These are phyloP conservation scores for Amphibalanus amphitrite DNA, from an alignment of 1,140 invertebrate species.

Conservation along the genomic window DNA sequence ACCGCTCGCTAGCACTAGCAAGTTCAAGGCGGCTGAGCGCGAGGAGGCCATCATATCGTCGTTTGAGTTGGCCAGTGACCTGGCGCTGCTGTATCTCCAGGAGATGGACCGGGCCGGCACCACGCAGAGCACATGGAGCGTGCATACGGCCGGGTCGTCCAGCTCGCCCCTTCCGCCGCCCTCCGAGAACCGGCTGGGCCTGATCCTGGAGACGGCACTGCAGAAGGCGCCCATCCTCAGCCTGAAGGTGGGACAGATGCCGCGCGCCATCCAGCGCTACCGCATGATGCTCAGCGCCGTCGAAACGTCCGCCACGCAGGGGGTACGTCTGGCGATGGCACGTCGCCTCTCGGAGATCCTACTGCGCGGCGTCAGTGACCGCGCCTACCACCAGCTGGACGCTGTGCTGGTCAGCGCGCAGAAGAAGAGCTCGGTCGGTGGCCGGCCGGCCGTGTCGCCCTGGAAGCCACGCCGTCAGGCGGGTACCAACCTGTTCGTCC, in stretches of 20 bases:
- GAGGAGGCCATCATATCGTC: slow-evolving; percentile 60
- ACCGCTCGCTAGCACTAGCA: background rate
- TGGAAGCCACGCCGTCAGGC: slow-evolving; percentile 77
- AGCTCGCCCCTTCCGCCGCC: slow-evolving; percentile 46
- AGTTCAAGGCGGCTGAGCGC: background rate
- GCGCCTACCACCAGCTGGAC: slow-evolving; percentile 41
- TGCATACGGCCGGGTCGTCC: slow-evolving; percentile 19
- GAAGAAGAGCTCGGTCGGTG: background rate
- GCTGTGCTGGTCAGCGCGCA: too few relatives aligned
- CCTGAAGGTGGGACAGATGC: slow-evolving; percentile 51
- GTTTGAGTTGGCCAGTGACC: slow-evolving; percentile 69
- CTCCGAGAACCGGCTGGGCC: slow-evolving; percentile 46
- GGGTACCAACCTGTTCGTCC: slow-evolving; percentile 67
- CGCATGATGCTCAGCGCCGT: slow-evolving; percentile 15
- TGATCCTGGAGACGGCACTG: slow-evolving; percentile 72
- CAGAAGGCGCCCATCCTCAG: slow-evolving; percentile 67
- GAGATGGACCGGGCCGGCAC: slow-evolving; percentile 38
- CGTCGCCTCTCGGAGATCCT: slow-evolving; percentile 76
- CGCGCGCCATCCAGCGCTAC: slow-evolving; percentile 49
- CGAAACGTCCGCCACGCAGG: slow-evolving; percentile 16
- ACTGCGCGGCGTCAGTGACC: slow-evolving; percentile 52
- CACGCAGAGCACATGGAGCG: background rate
- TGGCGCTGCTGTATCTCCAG: slow-evolving; percentile 74
- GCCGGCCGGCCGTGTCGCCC: slow-evolving; percentile 24
- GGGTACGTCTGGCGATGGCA: slow-evolving; percentile 48